Evolutionary conservation across 2,113 vertebrate species (phyloP).

Genomic region (Lipophrys pholis): DNA sequence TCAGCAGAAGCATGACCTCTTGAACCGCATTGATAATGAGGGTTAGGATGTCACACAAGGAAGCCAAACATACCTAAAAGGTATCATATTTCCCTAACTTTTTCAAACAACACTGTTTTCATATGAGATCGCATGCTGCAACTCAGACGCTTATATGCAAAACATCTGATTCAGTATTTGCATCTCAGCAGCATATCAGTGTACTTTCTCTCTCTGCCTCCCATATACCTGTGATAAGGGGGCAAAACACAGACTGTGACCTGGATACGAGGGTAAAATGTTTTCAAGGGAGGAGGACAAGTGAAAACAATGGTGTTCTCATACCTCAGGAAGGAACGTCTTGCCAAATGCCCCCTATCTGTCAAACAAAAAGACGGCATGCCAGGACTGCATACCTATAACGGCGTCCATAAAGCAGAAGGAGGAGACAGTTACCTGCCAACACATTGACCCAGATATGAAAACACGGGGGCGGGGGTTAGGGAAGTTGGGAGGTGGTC

Average conservation of each 20-base stretch:
- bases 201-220: constrained; percentile 31
- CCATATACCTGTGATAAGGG: constrained; percentile 45
- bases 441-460: constrained; percentile 70
- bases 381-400: constrained; percentile 47
- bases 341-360: constrained; percentile 50
- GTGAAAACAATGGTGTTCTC: constrained; percentile 63
- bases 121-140: background rate
- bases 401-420: constrained; percentile 33
- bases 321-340: constrained; percentile 61
- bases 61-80: constrained; percentile 48
- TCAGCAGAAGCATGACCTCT: constrained; percentile 23
- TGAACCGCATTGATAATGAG: constrained; percentile 41
- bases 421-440: constrained; percentile 49
- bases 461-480: constrained; percentile 29
- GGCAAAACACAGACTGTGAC: constrained; percentile 50
- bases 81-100: constrained; percentile 12
- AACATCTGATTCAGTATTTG: constrained; percentile 41
- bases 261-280: constrained; percentile 58
- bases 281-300: constrained; percentile 16
- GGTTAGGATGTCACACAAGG: constrained; percentile 28
- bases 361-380: constrained; percentile 37
- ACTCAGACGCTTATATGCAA: background rate
- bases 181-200: constrained; percentile 45
- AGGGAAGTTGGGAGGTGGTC: constrained; percentile 5
- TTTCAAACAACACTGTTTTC: constrained; percentile 32